These are phyloP conservation scores for Odontocerum albicorne DNA, from an alignment of 2,888 invertebrate species.

Conservation along the genomic window DNA sequence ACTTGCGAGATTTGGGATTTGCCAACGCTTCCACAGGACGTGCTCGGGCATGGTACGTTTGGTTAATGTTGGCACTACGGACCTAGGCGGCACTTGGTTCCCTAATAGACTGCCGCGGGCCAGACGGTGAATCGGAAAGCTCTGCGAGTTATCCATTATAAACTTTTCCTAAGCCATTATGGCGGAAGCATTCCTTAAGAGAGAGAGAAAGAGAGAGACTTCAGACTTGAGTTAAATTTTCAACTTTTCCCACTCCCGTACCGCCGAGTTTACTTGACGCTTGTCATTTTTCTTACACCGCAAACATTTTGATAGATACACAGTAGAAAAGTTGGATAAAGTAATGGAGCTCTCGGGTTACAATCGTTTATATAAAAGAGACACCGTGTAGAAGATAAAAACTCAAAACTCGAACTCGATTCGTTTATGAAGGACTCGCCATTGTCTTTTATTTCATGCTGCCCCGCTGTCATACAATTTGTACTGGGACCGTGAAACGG, in stretches of 20 bases:
- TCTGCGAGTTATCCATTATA: constrained; percentile 33
- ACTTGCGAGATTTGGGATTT: not conserved
- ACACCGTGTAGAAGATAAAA: no score
- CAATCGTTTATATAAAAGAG: constrained; percentile 14
- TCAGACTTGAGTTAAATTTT: constrained; percentile 29
- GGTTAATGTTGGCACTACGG: constrained; percentile 8
- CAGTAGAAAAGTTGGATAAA: constrained; percentile 2
- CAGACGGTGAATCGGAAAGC: constrained; percentile 24
- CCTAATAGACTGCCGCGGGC: constrained; percentile 21
- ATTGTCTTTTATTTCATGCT: no score
- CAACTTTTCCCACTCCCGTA: constrained; percentile 23
- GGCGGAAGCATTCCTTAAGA: constrained; percentile 21
- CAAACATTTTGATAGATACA: constrained; percentile 20
- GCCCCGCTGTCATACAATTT: no score
- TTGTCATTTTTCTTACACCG: constrained; percentile 21
- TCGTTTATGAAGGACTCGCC: no score
- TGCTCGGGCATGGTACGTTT: no score
- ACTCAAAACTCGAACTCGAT: no score
- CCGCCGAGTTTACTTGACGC: constrained; percentile 14
- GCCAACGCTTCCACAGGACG: no score
- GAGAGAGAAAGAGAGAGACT: constrained; percentile 12
- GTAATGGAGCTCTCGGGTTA: constrained; percentile 9
- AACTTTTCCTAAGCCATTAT: constrained; percentile 29
- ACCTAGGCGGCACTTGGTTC: constrained; percentile 1
- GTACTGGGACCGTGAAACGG: no score